phyloP scores from a whole-genome alignment of 2,888 invertebrate species.

The Tetragonula carbonaria region DNA sequence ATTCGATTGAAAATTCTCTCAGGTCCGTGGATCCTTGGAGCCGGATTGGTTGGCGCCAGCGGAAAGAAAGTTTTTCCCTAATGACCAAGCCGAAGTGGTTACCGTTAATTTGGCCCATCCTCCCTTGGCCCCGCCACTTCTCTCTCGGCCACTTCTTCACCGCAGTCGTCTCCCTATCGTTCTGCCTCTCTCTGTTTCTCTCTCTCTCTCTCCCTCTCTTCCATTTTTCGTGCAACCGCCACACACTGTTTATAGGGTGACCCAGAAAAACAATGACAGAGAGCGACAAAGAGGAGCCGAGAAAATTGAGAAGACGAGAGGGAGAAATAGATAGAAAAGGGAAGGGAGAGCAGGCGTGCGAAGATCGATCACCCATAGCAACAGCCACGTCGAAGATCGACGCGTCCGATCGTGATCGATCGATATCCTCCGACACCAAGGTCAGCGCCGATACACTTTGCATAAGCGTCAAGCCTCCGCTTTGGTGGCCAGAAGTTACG shows the following conservation, averaged over 20 bases:
- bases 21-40: constrained; percentile 63
- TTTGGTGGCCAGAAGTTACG: constrained; percentile 42
- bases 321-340: background rate
- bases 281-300: background rate
- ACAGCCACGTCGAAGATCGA: constrained; percentile 46
- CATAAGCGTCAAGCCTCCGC: constrained; percentile 47
- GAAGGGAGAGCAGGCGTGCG: background rate
- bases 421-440: constrained; percentile 50
- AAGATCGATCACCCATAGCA: constrained; percentile 50
- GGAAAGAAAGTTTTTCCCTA: constrained; percentile 78
- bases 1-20: constrained; percentile 76
- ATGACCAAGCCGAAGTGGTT: constrained; percentile 78
- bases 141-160: constrained; percentile 53
- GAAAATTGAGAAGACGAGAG: background rate
- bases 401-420: constrained; percentile 56
- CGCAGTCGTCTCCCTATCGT: constrained; percentile 57
- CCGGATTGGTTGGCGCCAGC: constrained; percentile 72
- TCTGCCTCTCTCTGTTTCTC: constrained; percentile 50
- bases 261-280: constrained; percentile 78
- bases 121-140: constrained; percentile 33
- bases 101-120: constrained; percentile 79
- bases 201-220: constrained; percentile 48
- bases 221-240: constrained; percentile 55
- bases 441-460: constrained; percentile 48
- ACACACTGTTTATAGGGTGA: constrained; percentile 77